phyloP scores from a whole-genome alignment of 2,113 vertebrate genomes.

The Bucco capensis region DNA sequence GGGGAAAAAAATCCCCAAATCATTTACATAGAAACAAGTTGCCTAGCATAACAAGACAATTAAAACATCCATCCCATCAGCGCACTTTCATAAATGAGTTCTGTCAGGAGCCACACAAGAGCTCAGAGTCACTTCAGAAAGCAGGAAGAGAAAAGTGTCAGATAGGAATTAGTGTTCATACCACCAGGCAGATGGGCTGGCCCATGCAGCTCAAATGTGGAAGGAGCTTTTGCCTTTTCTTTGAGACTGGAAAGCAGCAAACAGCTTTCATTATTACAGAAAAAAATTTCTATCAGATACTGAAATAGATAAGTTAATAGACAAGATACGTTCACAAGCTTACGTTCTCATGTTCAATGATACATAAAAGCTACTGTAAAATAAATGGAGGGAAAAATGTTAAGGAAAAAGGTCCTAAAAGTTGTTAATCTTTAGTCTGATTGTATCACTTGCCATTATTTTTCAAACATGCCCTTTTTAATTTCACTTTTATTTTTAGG shows the following conservation, averaged over 20 bases:
- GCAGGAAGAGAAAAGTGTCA: neutral
- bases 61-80: neutral
- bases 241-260: neutral
- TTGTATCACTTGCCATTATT: neutral
- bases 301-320: too few relatives aligned
- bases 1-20: neutral
- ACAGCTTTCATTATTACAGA: neutral
- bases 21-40: neutral
- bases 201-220: neutral
- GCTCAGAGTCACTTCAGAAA: neutral
- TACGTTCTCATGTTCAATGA: neutral
- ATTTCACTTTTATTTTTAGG: neutral
- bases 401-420: neutral
- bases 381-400: neutral
- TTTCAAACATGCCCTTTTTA: neutral
- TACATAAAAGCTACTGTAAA: neutral
- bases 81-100: neutral
- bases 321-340: neutral
- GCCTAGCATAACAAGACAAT: neutral
- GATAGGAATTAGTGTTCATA: neutral
- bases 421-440: neutral
- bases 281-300: neutral
- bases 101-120: neutral
- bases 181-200: neutral
- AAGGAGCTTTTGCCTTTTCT: neutral